These are phyloP conservation scores for Laupala kohalensis DNA, from an alignment of 1,140 invertebrate species.

Conservation along the genomic window DNA sequence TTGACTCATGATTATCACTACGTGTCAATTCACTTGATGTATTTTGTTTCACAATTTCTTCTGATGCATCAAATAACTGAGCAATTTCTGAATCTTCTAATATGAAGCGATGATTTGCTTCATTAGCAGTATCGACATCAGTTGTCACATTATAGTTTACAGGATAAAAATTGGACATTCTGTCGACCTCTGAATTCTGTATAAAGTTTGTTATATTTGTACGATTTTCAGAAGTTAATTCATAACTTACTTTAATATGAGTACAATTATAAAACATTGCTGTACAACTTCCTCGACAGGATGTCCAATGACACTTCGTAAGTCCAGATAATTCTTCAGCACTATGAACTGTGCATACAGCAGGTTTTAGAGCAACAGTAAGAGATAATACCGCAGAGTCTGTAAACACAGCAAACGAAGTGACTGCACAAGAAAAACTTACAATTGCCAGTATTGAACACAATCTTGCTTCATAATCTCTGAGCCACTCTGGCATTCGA, in stretches of 20 bases:
- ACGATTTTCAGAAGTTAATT: background rate
- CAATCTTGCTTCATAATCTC: background rate
- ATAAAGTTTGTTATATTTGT: too few species aligned
- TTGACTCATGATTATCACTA: too few species aligned
- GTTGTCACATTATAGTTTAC: too few species aligned
- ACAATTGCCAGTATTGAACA: slow-evolving; percentile 7
- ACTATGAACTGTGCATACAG: background rate
- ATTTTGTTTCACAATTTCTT: too few species aligned
- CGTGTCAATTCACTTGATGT: too few species aligned
- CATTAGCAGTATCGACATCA: too few species aligned
- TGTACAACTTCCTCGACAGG: slow-evolving; percentile 5
- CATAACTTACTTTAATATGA: slow-evolving; percentile 23
- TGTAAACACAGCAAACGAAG: slow-evolving; percentile 3
- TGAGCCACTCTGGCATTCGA: slow-evolving; percentile 1
- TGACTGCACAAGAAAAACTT: background rate
- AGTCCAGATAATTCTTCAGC: background rate
- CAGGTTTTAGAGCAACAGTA: background rate
- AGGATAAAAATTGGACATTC: too few species aligned
- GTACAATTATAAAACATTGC: slow-evolving; percentile 21
- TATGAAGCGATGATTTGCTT: too few species aligned
- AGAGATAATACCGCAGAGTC: slow-evolving; percentile 1
- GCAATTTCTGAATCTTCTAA: too few species aligned
- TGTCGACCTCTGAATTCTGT: too few species aligned
- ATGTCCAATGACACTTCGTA: slow-evolving; percentile 8
- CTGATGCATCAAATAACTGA: too few species aligned